Base-by-base conservation (phyloP, 2,113 vertebrate species). In the Actenoides lindsayi region DNA sequence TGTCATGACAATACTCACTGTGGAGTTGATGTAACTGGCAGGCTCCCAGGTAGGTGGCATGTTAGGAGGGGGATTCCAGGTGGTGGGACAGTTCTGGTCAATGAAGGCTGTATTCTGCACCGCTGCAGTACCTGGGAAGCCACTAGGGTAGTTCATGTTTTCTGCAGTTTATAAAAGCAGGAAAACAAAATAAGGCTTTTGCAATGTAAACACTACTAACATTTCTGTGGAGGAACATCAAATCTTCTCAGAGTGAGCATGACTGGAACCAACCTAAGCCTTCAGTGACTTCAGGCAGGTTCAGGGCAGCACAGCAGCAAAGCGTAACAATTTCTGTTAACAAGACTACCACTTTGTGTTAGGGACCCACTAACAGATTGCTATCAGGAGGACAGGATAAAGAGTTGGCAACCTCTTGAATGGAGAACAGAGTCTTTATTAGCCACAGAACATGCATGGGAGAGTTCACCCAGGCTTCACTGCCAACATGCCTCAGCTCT, bases 71-170 rank as follows among this genome's bases (percentile, higher is more conserved):
- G 94, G 83, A 13, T 73, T 98, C 98, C 98, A 98, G 91, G 98
- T 95, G 31, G 98, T 97, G 21, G 96, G 97, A 67, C 97, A 95
- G 67, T 69, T 97, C 90, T 98, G 98, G 69, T 98, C 98, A 60
- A 97, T 93, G 57, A 98, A 98, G 71, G 97, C 94, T 28, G 98
- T 97, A 51, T 95, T 98, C 81, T 98, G 98, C 76, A 97, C 93
- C 2, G 98, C 97, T 14, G 98, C 94, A 87, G 98, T 77, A 81
- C 97, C 98, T 2, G 98, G 96, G 87, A 98, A 98, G 87, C 98
- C 97, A 48, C 84, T 98, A 83, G 97, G 76, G 27, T 98, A 98
- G 90, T 98, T 98, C 98, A 98, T 97, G 85, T 98, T 98, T 96
- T 98, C 98, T 98, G 60, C 14, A 68, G 67, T 90, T 96, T 20